Conservation (phyloP, 1,140 invertebrate species). For the Chionoecetes opilio region DNA sequence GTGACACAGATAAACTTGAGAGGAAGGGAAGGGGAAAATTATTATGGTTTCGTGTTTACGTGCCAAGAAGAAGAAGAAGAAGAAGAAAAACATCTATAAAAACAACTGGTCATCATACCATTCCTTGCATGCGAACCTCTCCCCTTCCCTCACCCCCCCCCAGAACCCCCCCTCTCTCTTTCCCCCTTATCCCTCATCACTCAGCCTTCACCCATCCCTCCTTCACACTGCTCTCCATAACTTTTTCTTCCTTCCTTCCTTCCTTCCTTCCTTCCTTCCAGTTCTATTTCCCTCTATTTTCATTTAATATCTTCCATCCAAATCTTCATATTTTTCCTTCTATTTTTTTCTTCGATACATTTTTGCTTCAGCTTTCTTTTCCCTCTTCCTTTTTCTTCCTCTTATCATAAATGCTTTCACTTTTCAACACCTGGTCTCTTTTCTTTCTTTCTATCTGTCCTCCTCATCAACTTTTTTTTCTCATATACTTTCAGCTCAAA, state of each 20-base stretch:
- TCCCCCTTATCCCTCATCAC: too few relatives aligned
- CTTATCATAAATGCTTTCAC: too few relatives aligned
- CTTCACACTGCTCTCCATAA: neutral
- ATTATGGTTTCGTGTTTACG: neutral
- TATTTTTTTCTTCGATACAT: too few relatives aligned
- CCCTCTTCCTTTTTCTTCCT: too few relatives aligned
- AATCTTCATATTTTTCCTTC: too few relatives aligned
- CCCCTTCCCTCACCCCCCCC: neutral
- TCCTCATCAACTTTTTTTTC: too few relatives aligned
- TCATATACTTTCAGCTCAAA: too few relatives aligned
- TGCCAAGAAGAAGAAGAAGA: neutral
- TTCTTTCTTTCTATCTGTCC: too few relatives aligned
- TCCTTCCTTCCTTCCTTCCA: neutral
- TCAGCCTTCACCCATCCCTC: neutral
- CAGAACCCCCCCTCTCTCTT: neutral
- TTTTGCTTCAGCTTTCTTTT: too few relatives aligned
- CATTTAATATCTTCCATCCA: too few relatives aligned
- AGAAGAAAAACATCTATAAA: neutral
- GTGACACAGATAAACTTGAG: slow-evolving; percentile 2
- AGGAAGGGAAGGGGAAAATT: neutral
- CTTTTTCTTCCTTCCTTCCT: neutral
- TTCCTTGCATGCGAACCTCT: neutral
- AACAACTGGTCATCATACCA: neutral
- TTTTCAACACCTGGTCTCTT: too few relatives aligned
- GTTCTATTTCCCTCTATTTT: too few relatives aligned